Conservation (phyloP, 1,140 invertebrate genomes). For the Sycophaga agraensis region DNA sequence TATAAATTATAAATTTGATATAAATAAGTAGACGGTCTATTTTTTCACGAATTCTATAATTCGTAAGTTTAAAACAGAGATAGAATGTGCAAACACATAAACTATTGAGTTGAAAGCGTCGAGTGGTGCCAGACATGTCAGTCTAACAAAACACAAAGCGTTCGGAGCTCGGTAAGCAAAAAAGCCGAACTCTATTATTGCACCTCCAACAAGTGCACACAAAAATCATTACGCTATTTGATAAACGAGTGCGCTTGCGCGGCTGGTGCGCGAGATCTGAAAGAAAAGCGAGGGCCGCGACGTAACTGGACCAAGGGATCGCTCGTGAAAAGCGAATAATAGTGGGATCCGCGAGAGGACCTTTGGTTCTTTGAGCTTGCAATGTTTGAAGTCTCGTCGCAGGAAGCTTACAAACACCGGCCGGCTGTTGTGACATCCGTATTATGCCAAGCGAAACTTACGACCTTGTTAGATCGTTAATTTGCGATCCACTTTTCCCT, state of each 20-base stretch:
- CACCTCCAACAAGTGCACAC: not conserved
- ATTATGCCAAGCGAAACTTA: conserved; percentile 57
- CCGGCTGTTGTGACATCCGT: conserved; percentile 57
- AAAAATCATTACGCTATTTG: not conserved
- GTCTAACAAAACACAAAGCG: not conserved
- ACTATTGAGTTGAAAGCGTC: not conserved
- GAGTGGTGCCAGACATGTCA: not conserved
- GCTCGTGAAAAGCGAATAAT: conserved; percentile 21
- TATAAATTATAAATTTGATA: not conserved
- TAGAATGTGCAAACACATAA: not conserved
- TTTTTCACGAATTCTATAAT: too few species aligned
- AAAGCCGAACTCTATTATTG: not conserved
- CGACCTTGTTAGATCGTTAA: conserved; percentile 53
- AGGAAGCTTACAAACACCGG: conserved; percentile 58
- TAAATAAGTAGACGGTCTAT: too few species aligned
- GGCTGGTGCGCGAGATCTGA: not conserved
- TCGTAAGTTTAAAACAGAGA: too few species aligned
- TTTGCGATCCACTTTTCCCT: conserved; percentile 44
- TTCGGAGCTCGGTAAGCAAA: not conserved
- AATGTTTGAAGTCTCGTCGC: conserved; percentile 59
- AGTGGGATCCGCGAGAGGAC: conserved; percentile 25
- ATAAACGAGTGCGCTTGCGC: too few species aligned
- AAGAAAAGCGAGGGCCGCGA: not conserved
- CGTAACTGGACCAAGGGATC: not conserved
- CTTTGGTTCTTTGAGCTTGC: conserved; percentile 49